Base-by-base conservation (phyloP, 1,140 invertebrate species). In the Ceratitis capitata region DNA sequence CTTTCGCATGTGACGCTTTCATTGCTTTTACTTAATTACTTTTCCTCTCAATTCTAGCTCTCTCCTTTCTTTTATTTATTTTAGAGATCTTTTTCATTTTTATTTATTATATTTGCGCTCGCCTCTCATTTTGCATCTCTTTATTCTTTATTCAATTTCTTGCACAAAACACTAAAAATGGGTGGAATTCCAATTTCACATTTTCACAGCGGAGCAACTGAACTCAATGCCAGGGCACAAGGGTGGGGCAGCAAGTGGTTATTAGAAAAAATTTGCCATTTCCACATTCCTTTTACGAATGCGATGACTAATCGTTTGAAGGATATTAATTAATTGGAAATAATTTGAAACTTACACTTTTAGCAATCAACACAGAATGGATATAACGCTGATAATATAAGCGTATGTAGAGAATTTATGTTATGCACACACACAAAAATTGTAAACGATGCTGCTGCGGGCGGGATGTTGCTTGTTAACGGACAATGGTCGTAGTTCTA, bases 161-260 rank as follows among this genome's bases (percentile, higher is more conserved):
- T 45, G 35, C 19, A 78, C 69, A 45, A n/a, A 78, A 78, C 69
- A 78, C 69, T 78, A 78, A 78, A 78, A 78, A 78, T 78, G 69
- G 69, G 69, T 78, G 69, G 39, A 78, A 78, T 78, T 78, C 35
- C 69, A 78, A 78, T 78, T 78, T 78, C n/a, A 78, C 69, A 78
- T 78, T 78, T 78, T 78, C 69, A 78, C 69, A 45, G 35, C n/a
- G 39, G n/a, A n/a, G n/a, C 6, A n/a, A 45, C n/a, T 39, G 23
- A 23, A 6, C 69, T 35, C 19, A n/a, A 16, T 10, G 39, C 69
- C n/a, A 78, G 39, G 39, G 69, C 69, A 47, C 69, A 26, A 78
- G 69, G 69, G 69, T 78, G 69, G 39, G 69, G 39, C 69, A 78
- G 39, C 19, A 45, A 78, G n/a, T 78, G 69, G 16, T 19, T 45